Evolutionary conservation across 2,797 vertebrate genomes (phyloP).

Genomic region (Molossus alvarezi): DNA sequence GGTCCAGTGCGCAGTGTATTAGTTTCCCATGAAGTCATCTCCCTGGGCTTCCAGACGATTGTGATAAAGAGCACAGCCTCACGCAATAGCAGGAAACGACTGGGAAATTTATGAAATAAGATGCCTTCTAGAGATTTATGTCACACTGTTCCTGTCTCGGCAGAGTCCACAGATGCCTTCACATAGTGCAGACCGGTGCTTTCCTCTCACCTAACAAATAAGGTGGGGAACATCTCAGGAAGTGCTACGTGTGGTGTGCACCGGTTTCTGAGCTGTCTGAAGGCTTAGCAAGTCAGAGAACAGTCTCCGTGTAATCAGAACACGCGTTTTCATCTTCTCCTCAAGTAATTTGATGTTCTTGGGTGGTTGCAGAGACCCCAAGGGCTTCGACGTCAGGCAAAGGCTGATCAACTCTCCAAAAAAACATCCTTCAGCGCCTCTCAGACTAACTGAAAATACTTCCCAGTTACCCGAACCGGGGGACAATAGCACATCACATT

Average conservation of each 20-base stretch:
- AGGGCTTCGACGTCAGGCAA: slow-evolving; percentile 57
- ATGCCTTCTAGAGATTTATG: slow-evolving; percentile 57
- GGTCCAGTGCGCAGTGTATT: not conserved
- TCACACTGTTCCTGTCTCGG: not conserved
- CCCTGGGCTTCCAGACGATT: not conserved
- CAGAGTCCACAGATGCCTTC: slow-evolving; percentile 38
- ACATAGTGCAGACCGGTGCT: not conserved
- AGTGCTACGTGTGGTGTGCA: not conserved
- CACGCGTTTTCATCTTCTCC: slow-evolving; percentile 44
- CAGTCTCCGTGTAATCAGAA: slow-evolving; percentile 62
- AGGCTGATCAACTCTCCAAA: slow-evolving; percentile 65
- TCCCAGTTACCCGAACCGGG: slow-evolving; percentile 64
- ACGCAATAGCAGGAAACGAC: not conserved
- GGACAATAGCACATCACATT: slow-evolving; percentile 57
- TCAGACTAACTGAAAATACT: slow-evolving; percentile 77
- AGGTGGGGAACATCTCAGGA: slow-evolving; percentile 19
- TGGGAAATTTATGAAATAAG: slow-evolving; percentile 65
- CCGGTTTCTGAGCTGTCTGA: slow-evolving; percentile 20
- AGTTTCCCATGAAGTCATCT: not conserved
- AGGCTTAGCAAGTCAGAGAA: slow-evolving; percentile 44
- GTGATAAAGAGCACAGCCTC: not conserved
- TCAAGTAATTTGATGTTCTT: slow-evolving; percentile 62
- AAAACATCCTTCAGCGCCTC: slow-evolving; percentile 43
- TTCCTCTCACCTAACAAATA: slow-evolving; percentile 26
- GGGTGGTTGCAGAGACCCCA: not conserved